A percentile compares a stretch with the other conserved stretches of the same genome.
Evolutionary conservation across 2,113 vertebrate species (phyloP).

Genomic region (Barnardius zonarius): DNA sequence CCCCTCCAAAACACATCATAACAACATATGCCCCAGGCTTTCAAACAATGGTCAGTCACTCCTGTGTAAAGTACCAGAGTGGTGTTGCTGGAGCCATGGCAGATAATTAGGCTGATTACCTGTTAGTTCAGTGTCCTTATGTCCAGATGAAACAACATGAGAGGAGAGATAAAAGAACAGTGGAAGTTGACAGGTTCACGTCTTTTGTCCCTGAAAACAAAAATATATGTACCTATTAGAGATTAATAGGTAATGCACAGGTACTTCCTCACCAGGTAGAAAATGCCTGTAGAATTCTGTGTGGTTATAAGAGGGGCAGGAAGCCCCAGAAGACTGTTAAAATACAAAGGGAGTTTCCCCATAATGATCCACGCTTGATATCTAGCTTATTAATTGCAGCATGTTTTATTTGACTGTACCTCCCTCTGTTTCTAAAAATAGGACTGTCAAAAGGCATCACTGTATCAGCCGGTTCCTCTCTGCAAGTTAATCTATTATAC

Average conservation of each 20-base stretch:
- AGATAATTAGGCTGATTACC: not conserved
- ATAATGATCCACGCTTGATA: not conserved
- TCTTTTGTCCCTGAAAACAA: not conserved
- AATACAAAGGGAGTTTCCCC: slow-evolving; percentile 16
- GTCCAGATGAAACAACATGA: not conserved
- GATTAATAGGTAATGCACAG: not conserved
- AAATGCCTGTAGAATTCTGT: not conserved
- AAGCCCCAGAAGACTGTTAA: not conserved
- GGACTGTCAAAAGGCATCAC: slow-evolving; percentile 9
- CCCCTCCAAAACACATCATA: not conserved
- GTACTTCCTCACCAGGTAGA: not conserved
- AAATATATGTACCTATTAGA: not conserved
- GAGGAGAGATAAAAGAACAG: not conserved
- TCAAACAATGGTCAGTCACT: not conserved
- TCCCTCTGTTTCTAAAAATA: slow-evolving; percentile 61
- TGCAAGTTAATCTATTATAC: slow-evolving; percentile 45
- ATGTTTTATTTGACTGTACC: slow-evolving; percentile 21
- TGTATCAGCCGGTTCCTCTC: not conserved
- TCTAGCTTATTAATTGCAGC: slow-evolving; percentile 19
- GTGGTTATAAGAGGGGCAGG: not conserved
- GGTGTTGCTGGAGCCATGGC: not conserved
- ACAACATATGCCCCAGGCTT: not conserved
- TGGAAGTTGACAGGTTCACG: not conserved
- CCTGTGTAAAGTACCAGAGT: not conserved
- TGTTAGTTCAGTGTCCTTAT: not conserved